phyloP scores from a whole-genome alignment of 2,113 vertebrate species.

The Corapipo altera region DNA sequence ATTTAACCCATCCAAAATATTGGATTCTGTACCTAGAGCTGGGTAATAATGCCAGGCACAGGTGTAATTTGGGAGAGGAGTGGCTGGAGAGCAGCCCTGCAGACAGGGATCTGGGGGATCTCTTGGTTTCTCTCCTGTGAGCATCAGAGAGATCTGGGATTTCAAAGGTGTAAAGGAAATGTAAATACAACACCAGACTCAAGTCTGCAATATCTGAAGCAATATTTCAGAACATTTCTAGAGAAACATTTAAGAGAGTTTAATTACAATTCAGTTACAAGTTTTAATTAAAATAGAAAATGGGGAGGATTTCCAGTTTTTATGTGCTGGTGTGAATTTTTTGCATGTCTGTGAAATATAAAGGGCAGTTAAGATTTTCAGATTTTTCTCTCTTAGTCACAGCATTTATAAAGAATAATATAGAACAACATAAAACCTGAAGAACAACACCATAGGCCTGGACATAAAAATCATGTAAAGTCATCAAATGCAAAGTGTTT shows the following conservation, averaged over 20 bases:
- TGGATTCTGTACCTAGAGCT: background rate
- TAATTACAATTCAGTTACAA: background rate
- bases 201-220: background rate
- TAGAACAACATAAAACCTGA: background rate
- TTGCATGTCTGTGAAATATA: background rate
- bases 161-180: background rate
- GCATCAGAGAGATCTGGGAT: background rate
- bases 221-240: background rate
- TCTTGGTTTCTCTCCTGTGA: background rate
- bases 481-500: background rate
- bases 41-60: no score
- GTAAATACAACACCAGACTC: background rate
- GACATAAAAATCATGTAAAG: background rate
- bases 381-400: background rate
- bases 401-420: background rate
- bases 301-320: background rate
- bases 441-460: background rate
- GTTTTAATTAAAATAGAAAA: background rate
- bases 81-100: background rate
- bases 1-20: background rate
- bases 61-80: background rate
- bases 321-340: background rate
- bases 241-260: background rate
- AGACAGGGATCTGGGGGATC: background rate
- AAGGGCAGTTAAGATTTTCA: background rate